Percentiles rank a stretch among this genome's conserved stretches.
phyloP scores from a whole-genome alignment of 2,888 invertebrate species.

The Rhagium mordax region DNA sequence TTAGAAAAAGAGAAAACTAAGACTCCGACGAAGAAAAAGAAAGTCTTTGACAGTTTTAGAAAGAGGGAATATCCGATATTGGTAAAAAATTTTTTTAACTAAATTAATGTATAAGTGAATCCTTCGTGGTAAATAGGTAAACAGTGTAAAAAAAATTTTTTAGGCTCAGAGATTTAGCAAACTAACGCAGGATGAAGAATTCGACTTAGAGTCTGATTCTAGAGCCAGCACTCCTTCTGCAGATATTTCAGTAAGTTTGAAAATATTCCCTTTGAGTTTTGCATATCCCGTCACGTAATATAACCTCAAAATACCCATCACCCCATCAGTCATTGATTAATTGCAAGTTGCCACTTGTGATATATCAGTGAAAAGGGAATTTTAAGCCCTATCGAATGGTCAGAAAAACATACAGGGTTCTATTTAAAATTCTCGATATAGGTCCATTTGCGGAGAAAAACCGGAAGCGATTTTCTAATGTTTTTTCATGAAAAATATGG shows the following conservation, averaged over 20 bases:
- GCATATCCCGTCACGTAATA: no score
- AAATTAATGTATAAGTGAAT: slow-evolving; percentile 14
- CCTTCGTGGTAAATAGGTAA: background rate
- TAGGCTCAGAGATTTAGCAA: slow-evolving; percentile 64
- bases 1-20: slow-evolving; percentile 54
- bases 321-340: no score
- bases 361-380: no score
- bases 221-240: slow-evolving; percentile 63
- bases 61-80: slow-evolving; percentile 56
- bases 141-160: slow-evolving; percentile 35
- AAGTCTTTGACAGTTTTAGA: slow-evolving; percentile 53
- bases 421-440: no score
- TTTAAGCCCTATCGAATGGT: no score
- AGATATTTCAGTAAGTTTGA: slow-evolving; percentile 53
- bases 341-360: no score
- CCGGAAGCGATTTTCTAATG: no score
- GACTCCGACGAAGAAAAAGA: slow-evolving; percentile 67
- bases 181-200: slow-evolving; percentile 60
- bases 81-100: slow-evolving; percentile 46
- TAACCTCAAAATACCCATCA: no score
- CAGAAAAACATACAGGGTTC: no score
- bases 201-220: slow-evolving; percentile 62
- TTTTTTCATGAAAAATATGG: no score
- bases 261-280: no score
- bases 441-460: no score